Evolutionary conservation across 2,113 vertebrate genomes (phyloP).

Genomic region (Picathartes gymnocephalus): DNA sequence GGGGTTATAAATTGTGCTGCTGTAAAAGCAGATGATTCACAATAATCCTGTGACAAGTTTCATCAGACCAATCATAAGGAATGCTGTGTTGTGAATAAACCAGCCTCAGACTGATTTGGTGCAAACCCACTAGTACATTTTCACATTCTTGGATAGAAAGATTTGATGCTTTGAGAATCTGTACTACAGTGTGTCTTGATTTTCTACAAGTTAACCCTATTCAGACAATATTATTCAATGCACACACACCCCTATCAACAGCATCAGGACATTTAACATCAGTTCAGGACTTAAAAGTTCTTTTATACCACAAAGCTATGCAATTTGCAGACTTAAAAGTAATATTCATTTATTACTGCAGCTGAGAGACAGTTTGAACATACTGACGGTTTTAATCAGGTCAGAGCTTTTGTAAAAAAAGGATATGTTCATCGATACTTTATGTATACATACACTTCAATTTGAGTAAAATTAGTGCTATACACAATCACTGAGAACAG

Average conservation of each 20-base stretch:
- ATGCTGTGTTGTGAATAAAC: constrained; percentile 47
- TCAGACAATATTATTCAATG: neutral
- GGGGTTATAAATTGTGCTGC: neutral
- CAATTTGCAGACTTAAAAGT: neutral
- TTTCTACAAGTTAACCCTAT: neutral
- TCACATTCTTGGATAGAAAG: neutral
- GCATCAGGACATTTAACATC: neutral
- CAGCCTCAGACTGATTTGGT: constrained; percentile 36
- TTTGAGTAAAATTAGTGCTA: neutral
- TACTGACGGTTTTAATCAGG: neutral
- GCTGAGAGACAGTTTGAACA: neutral
- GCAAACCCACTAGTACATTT: neutral
- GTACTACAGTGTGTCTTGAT: neutral
- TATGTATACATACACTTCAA: neutral
- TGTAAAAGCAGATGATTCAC: constrained; percentile 27
- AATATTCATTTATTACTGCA: neutral
- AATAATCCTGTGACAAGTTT: constrained; percentile 35
- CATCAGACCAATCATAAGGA: constrained; percentile 44
- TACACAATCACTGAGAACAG: neutral
- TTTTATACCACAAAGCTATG: neutral
- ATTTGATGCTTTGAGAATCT: neutral
- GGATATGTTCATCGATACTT: neutral
- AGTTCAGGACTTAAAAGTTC: neutral
- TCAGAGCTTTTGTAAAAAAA: neutral
- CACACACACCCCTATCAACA: neutral